Base-by-base conservation (phyloP, 1,140 invertebrate genomes). In the Drosophila ogumai region DNA sequence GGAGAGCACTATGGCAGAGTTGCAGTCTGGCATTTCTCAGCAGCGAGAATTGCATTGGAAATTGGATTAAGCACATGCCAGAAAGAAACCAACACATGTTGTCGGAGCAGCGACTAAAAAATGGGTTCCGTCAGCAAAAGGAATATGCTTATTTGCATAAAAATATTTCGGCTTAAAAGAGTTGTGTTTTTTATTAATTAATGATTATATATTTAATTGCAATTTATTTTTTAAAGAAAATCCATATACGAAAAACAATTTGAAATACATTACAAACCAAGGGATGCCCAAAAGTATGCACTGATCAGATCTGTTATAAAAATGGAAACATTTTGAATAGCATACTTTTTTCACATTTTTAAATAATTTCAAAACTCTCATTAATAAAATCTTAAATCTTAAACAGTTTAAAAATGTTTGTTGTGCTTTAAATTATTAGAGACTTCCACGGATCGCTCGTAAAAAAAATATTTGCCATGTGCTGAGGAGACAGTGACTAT, bases 41-140 rank as follows among this genome's bases (percentile, higher is more conserved):
- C 54, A 55, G 56, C 79, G 84, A 88, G 84, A 88, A 88, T 87
- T 88, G 82, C 79, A 88, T 80, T 67, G 75, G 66, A 82, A 87
- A 87, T 87, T 82, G 84, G 84, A 88, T 87, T 77, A 82, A 87
- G 71, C 66, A 68, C 76, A 82, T 63, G 63, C 72, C 59, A 58
- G 56, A 66, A 67, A 63, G 56, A 78, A 78, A 77, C 68, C 77
- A 84, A 69, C 54, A 75, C 81, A 85, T 67, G 55, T 78, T 78
- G 79, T 57, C 58, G 50, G 50, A 9, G 32, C 69, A 66, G 31
- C 54, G 54, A 40, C 25, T 32, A 8, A 22, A 47, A 47, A n/a
- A 40, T 40, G 6, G 15, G 6, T 15, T 40, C 6, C 6, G 38
- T n/a, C n/a, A 46, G 19, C 22, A 46, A 22, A 7, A 13, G 0